phyloP scores from a whole-genome alignment of 92 coral and sea anemone genomes.

The Plumapathes pennacea region DNA sequence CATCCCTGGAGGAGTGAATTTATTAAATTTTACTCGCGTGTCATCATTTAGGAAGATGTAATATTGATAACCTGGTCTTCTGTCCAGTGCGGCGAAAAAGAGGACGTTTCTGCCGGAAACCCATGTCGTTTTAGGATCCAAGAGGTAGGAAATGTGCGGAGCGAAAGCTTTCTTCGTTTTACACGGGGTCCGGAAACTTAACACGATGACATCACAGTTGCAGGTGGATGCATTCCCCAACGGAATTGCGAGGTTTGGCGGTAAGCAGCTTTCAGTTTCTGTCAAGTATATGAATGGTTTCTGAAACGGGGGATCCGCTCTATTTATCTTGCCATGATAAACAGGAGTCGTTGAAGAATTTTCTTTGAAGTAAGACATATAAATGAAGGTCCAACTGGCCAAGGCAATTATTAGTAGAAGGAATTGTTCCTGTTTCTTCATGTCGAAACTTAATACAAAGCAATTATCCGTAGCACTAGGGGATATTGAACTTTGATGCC shows the following conservation, averaged over 20 bases:
- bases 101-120: conserved; percentile 32
- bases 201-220: conserved; percentile 33
- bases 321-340: no score
- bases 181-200: conserved; percentile 23
- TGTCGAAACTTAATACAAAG: no score
- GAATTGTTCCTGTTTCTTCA: no score
- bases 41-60: conserved; percentile 49
- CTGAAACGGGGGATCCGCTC: no score
- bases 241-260: background rate
- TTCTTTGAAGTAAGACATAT: no score
- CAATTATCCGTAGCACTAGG: no score
- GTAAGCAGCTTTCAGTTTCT: conserved; percentile 26
- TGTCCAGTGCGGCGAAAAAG: conserved; percentile 4
- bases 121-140: conserved; percentile 28
- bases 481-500: no score
- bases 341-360: no score
- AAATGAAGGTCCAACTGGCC: no score
- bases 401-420: no score
- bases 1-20: conserved; percentile 9
- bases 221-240: conserved; percentile 24
- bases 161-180: background rate
- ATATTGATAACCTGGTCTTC: conserved; percentile 13
- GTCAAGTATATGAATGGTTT: conserved; percentile 40
- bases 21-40: background rate
- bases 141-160: conserved; percentile 26